A percentile compares a stretch with the other conserved stretches of the same genome.
Conservation (phyloP, 1,140 invertebrate genomes). For the Chlorops oryzae region DNA sequence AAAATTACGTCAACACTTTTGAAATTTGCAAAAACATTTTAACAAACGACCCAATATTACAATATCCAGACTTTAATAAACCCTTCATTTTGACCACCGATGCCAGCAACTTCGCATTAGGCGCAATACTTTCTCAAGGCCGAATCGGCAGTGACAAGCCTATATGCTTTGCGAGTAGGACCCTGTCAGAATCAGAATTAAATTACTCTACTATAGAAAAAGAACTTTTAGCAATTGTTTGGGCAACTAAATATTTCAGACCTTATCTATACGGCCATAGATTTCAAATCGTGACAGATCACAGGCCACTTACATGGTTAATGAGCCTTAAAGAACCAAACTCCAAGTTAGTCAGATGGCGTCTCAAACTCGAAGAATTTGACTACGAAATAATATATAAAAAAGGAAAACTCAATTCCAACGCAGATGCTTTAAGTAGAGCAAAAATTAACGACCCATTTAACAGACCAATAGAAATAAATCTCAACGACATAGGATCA, state of each 20-base stretch:
- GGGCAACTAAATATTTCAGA: slow-evolving; percentile 46
- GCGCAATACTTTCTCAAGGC: slow-evolving; percentile 27
- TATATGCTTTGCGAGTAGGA: slow-evolving; percentile 24
- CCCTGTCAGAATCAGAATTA: slow-evolving; percentile 21
- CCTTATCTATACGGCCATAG: slow-evolving; percentile 37
- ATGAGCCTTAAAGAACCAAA: slow-evolving; percentile 37
- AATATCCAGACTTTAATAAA: slow-evolving; percentile 35
- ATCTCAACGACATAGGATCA: background rate
- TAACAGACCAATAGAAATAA: slow-evolving; percentile 7
- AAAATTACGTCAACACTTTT: slow-evolving; percentile 22
- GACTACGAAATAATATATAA: slow-evolving; percentile 41
- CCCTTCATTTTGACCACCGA: slow-evolving; percentile 36
- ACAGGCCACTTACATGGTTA: slow-evolving; percentile 33
- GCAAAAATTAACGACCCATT: no score
- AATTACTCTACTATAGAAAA: slow-evolving; percentile 33
- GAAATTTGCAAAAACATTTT: slow-evolving; percentile 30
- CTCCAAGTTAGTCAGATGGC: slow-evolving; percentile 25
- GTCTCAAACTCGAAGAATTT: slow-evolving; percentile 25
- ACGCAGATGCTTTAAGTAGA: slow-evolving; percentile 17
- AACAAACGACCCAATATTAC: slow-evolving; percentile 26
- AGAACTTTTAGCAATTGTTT: slow-evolving; percentile 40
- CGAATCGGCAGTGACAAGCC: slow-evolving; percentile 23
- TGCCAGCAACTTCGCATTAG: slow-evolving; percentile 31
- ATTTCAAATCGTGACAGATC: slow-evolving; percentile 23
- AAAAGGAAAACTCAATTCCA: slow-evolving; percentile 8